Conservation (phyloP, 2,888 invertebrate species). For the Abscondita cerata region DNA sequence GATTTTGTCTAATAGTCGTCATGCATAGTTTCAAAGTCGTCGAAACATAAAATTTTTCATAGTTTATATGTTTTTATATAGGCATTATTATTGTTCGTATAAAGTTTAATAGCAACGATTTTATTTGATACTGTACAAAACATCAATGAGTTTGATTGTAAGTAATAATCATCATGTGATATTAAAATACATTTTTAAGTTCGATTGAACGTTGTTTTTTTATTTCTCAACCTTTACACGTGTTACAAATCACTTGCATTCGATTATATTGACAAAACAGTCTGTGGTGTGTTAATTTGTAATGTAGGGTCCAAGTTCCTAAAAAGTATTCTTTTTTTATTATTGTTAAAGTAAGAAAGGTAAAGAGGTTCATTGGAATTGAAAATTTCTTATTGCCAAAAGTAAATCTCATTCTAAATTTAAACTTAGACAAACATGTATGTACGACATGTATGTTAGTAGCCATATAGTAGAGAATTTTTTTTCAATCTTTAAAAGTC, state of each 20-base stretch:
- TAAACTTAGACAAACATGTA: slow-evolving; percentile 50
- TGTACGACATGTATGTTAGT: slow-evolving; percentile 54
- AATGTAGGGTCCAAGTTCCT: slow-evolving; percentile 56
- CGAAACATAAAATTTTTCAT: too few species aligned
- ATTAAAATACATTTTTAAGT: slow-evolving; percentile 33
- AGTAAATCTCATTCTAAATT: slow-evolving; percentile 53
- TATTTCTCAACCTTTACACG: slow-evolving; percentile 44
- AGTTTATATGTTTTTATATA: too few species aligned
- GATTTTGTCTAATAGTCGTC: too few species aligned
- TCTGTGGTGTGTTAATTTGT: slow-evolving; percentile 38
- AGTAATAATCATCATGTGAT: slow-evolving; percentile 27
- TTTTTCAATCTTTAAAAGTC: slow-evolving; percentile 33
- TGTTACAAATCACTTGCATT: slow-evolving; percentile 42
- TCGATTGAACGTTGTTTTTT: slow-evolving; percentile 21
- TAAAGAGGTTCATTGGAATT: slow-evolving; percentile 54
- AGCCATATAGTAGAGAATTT: slow-evolving; percentile 50
- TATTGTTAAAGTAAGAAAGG: slow-evolving; percentile 33
- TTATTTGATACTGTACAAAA: slow-evolving; percentile 15
- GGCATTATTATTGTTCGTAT: too few species aligned
- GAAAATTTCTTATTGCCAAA: slow-evolving; percentile 51
- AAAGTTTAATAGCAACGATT: too few species aligned
- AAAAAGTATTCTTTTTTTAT: slow-evolving; percentile 42
- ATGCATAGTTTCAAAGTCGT: too few species aligned
- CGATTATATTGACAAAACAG: slow-evolving; percentile 30
- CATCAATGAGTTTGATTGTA: slow-evolving; percentile 27